Percentiles rank a stretch among this genome's conserved stretches.
phyloP scores from a whole-genome alignment of 92 coral and sea anemone species.

The Micromussa lordhowensis region DNA sequence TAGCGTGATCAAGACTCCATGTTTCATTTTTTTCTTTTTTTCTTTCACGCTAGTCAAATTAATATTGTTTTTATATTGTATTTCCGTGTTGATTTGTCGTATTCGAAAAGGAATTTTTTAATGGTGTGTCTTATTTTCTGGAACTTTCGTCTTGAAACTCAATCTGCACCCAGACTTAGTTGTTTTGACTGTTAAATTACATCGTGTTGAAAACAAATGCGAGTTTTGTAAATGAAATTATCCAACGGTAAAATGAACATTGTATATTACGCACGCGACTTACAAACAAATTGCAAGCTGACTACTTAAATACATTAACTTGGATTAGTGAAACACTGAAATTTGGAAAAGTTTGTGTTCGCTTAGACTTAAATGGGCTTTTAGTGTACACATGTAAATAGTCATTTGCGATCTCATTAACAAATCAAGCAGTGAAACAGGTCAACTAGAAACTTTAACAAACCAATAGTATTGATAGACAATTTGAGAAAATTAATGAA shows the following conservation, averaged over 20 bases:
- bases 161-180: not conserved
- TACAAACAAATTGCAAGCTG: not conserved
- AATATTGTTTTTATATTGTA: not conserved
- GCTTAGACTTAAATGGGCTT: not conserved
- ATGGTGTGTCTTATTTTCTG: not conserved
- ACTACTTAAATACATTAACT: not conserved
- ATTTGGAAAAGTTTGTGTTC: not conserved
- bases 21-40: not conserved
- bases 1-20: not conserved
- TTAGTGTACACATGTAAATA: not conserved
- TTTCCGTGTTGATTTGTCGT: conserved; percentile 3
- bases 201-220: not conserved
- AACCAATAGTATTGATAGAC: too few species aligned
- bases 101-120: not conserved
- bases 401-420: not conserved
- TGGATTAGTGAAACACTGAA: not conserved
- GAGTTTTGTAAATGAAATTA: not conserved
- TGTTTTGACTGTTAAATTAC: not conserved
- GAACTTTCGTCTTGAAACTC: not conserved
- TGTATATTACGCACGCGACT: not conserved
- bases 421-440: not conserved
- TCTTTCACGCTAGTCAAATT: not conserved
- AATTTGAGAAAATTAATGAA: too few species aligned
- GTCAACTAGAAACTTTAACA: not conserved
- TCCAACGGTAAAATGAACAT: not conserved